Conservation (phyloP, 1,140 invertebrate genomes). For the Littorina saxatilis region DNA sequence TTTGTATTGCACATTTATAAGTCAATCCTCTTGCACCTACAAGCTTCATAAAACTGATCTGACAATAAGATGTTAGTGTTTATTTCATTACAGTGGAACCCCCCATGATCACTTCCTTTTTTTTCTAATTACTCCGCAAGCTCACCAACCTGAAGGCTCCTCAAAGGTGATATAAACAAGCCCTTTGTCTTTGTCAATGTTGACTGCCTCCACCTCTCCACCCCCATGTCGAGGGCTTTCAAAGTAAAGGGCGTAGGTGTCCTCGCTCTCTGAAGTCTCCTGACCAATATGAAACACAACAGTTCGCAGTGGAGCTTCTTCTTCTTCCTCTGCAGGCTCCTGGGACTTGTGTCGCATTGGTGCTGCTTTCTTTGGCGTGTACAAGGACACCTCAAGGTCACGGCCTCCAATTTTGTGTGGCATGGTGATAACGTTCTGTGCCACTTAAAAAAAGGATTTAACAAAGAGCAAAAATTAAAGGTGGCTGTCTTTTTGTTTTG, state of each 20-base stretch:
- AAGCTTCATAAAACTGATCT: too few species aligned
- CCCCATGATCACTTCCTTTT: too few species aligned
- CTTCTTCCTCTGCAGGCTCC: conserved; percentile 8
- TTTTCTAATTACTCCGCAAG: too few species aligned
- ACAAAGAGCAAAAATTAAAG: too few species aligned
- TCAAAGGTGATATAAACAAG: conserved; percentile 21
- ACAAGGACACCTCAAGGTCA: conserved; percentile 38
- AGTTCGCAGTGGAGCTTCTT: conserved; percentile 11
- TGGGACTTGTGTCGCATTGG: conserved; percentile 7
- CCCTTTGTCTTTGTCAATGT: conserved; percentile 26
- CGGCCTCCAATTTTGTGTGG: conserved; percentile 39
- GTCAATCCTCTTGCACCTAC: too few species aligned
- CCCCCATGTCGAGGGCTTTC: conserved; percentile 25
- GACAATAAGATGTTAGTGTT: too few species aligned
- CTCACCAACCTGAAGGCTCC: conserved; percentile 31
- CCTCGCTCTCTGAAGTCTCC: background rate
- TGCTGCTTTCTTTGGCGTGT: conserved; percentile 33
- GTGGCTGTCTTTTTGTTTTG: too few species aligned
- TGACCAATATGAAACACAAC: background rate
- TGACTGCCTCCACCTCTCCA: conserved; percentile 29
- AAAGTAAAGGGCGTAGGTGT: conserved; percentile 34
- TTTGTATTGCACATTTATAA: too few species aligned
- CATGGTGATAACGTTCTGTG: conserved; percentile 16
- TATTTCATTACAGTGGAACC: too few species aligned
- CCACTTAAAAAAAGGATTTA: conserved; percentile 44